Base-by-base conservation (phyloP, 64 coral and sea anemone genomes). In the Stichodactyla mertensii region DNA sequence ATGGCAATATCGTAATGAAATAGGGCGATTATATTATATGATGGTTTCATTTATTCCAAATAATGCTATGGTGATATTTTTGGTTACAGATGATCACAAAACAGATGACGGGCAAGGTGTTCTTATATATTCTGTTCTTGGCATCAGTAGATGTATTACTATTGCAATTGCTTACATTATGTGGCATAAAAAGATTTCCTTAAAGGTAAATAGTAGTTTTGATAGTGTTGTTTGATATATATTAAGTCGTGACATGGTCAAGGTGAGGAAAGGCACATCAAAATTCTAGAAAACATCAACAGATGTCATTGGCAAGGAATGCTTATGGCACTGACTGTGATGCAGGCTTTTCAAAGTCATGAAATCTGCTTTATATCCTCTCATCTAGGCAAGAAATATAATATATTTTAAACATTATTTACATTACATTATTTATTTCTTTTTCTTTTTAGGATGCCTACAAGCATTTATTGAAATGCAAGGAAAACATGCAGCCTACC, bases 101-200 rank as follows among this genome's bases (percentile, higher is more conserved):
- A 92, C 82, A 51, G 84, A 95, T 60, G 93, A 92, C 79, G 97
- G 93, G 8, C 62, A 77, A 26, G 85, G 90, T 57, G 93, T 99
- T 77, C 78, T 99, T n/a, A 70, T 99, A 67, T 95, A 77, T 71
- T 99, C 97, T 61, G 86, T 71, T 2, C 86, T 99, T 1, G 93
- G 93, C 20, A 92, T 99, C 82, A 99, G 97, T 82, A 85, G 90
- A 18, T 92, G 93, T 84, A 86, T 92, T 9, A 74, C 97, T 55
- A 82, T 95, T 78, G 93, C 90, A 5, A 93, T 99, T 87, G 93
- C 88, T 18, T 99, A 95, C 82, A 56, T 92, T 20, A 99, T 99
- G 93, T 99, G 97, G 97, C 86, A 74, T 52, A 92, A 99, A 51
- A 94, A 92, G 57, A 86, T 87, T 18, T 90, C 92, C 6, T 57